A percentile compares a stretch with the other conserved stretches of the same genome.
Conservation (phyloP, 2,113 vertebrate species). For the Amia ocellicauda region DNA sequence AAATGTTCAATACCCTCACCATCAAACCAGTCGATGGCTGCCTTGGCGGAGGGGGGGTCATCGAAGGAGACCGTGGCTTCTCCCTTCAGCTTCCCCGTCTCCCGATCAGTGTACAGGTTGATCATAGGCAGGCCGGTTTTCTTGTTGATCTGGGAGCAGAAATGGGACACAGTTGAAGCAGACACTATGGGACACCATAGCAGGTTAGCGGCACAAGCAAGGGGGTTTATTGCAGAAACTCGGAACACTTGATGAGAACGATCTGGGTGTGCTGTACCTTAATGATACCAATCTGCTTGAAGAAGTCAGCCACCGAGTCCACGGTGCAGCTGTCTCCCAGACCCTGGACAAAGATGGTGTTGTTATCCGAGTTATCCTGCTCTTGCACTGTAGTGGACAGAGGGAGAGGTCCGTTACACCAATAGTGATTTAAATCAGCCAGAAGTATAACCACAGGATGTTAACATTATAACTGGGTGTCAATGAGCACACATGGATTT, state of each 20-base stretch:
- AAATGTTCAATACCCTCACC: conserved; percentile 47
- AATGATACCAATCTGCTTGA: conserved; percentile 90
- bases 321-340: conserved; percentile 83
- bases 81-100: conserved; percentile 85
- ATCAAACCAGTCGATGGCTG: conserved; percentile 88
- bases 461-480: too few species aligned
- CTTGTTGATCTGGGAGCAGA: conserved; percentile 72
- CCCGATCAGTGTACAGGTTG: conserved; percentile 85
- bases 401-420: neutral
- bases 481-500: too few species aligned
- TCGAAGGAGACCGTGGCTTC: conserved; percentile 88
- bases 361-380: conserved; percentile 89
- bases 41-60: conserved; percentile 86
- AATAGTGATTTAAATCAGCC: neutral
- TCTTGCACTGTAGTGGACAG: conserved; percentile 55
- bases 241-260: too few species aligned
- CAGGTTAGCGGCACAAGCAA: neutral
- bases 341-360: conserved; percentile 91
- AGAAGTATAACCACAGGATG: neutral
- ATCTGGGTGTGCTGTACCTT: conserved; percentile 63
- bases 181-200: neutral
- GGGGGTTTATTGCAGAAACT: neutral
- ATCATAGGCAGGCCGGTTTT: conserved; percentile 92
- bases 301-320: conserved; percentile 83
- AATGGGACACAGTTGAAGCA: neutral